Percentiles rank a stretch among this genome's conserved stretches.
Evolutionary conservation across 2,888 invertebrate species (phyloP).

Genomic region (Cheilosia urbana): DNA sequence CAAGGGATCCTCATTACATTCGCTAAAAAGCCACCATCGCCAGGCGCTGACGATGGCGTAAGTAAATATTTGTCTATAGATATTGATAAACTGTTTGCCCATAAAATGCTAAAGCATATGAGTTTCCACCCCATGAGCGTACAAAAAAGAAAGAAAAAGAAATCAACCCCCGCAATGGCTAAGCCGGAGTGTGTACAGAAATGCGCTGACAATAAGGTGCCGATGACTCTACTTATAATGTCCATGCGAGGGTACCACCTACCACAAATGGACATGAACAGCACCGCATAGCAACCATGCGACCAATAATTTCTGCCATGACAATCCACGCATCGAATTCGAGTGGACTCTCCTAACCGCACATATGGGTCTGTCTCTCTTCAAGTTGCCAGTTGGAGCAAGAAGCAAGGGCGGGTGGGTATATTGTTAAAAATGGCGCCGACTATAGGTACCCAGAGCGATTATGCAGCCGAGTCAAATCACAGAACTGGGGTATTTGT

Average conservation of each 20-base stretch:
- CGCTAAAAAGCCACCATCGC: slow-evolving; percentile 44
- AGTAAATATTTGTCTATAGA: slow-evolving; percentile 56
- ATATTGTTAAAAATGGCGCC: slow-evolving; percentile 56
- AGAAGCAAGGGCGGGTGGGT: slow-evolving; percentile 7
- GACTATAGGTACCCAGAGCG: slow-evolving; percentile 40
- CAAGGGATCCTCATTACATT: slow-evolving; percentile 51
- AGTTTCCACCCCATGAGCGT: slow-evolving; percentile 30
- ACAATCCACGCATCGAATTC: slow-evolving; percentile 52
- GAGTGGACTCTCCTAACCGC: slow-evolving; percentile 24
- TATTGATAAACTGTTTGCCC: slow-evolving; percentile 66
- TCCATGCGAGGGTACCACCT: neutral
- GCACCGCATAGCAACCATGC: slow-evolving; percentile 48
- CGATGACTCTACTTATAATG: slow-evolving; percentile 42
- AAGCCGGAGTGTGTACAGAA: neutral
- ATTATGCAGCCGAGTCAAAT: slow-evolving; percentile 53
- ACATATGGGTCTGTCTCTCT: slow-evolving; percentile 7
- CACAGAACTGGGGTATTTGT: slow-evolving; percentile 54
- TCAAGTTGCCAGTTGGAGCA: neutral
- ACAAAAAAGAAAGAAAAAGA: slow-evolving; percentile 31
- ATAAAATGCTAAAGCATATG: slow-evolving; percentile 53
- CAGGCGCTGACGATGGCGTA: slow-evolving; percentile 30
- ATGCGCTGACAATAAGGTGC: slow-evolving; percentile 34
- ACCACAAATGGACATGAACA: neutral
- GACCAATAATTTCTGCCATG: slow-evolving; percentile 52
- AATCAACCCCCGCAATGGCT: slow-evolving; percentile 4